Percentiles rank a stretch among this genome's conserved stretches.
These are phyloP conservation scores for Pelobates cultripes DNA, from an alignment of 2,797 vertebrate species.

Conservation along the genomic window DNA sequence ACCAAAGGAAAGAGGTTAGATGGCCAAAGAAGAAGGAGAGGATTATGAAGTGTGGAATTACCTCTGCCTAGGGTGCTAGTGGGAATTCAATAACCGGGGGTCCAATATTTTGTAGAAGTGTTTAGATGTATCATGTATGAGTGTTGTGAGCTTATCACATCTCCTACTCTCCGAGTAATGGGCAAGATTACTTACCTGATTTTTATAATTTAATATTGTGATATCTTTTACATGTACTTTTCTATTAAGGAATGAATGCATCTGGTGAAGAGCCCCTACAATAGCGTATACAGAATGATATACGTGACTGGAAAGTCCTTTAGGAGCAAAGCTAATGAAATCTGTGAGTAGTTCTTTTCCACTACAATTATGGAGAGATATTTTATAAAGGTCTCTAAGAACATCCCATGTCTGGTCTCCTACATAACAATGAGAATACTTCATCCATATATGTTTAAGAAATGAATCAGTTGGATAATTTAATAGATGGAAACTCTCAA, in stretches of 20 bases:
- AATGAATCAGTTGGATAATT: conserved; percentile 3
- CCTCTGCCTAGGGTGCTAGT: too few species aligned
- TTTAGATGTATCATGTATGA: too few species aligned
- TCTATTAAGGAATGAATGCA: neutral
- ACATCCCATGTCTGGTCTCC: neutral
- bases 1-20: too few species aligned
- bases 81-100: too few species aligned
- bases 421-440: neutral
- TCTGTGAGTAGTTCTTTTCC: neutral
- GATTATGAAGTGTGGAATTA: too few species aligned
- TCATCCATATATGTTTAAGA: neutral
- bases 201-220: neutral
- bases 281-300: neutral
- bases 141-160: too few species aligned
- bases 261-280: conserved; percentile 3
- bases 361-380: neutral
- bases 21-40: too few species aligned
- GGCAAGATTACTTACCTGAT: conserved; percentile 1
- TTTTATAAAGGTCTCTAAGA: neutral
- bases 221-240: neutral
- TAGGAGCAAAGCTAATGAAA: neutral
- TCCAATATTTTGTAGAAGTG: too few species aligned
- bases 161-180: too few species aligned
- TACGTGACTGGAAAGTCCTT: conserved; percentile 9
- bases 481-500: conserved; percentile 1